Evolutionary conservation across 1,140 invertebrate species (phyloP).

Genomic region (Solenopsis invicta): DNA sequence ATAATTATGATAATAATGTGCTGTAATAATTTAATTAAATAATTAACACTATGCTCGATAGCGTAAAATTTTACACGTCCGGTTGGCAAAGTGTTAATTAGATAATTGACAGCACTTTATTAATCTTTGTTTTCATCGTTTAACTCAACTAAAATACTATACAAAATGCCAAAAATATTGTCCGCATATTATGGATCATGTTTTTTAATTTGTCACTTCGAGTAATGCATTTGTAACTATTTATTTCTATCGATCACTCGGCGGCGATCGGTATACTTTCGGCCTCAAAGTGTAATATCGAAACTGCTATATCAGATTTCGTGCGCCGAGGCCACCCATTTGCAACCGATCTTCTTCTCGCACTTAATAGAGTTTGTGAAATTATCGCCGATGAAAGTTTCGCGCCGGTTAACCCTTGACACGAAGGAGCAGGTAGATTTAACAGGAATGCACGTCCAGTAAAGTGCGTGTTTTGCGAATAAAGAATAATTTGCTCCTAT

Average conservation of each 20-base stretch:
- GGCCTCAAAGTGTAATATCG: slow-evolving; percentile 3
- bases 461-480: slow-evolving; percentile 23
- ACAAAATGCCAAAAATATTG: neutral
- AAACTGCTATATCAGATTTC: slow-evolving; percentile 49
- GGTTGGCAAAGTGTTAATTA: neutral
- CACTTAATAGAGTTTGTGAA: slow-evolving; percentile 58
- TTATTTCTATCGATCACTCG: slow-evolving; percentile 28
- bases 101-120: neutral
- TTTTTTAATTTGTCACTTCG: neutral
- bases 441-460: slow-evolving; percentile 6
- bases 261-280: neutral
- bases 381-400: slow-evolving; percentile 54
- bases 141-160: neutral
- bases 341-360: slow-evolving; percentile 35
- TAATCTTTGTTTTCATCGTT: neutral
- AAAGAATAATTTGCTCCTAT: neutral
- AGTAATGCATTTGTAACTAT: neutral
- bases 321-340: slow-evolving; percentile 32
- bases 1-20: neutral
- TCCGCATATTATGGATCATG: neutral
- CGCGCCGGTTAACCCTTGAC: slow-evolving; percentile 53
- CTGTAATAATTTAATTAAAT: neutral
- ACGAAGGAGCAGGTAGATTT: slow-evolving; percentile 28
- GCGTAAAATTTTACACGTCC: neutral
- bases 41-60: neutral